phyloP scores from a whole-genome alignment of 2,113 vertebrate species.

The Bufo gargarizans region DNA sequence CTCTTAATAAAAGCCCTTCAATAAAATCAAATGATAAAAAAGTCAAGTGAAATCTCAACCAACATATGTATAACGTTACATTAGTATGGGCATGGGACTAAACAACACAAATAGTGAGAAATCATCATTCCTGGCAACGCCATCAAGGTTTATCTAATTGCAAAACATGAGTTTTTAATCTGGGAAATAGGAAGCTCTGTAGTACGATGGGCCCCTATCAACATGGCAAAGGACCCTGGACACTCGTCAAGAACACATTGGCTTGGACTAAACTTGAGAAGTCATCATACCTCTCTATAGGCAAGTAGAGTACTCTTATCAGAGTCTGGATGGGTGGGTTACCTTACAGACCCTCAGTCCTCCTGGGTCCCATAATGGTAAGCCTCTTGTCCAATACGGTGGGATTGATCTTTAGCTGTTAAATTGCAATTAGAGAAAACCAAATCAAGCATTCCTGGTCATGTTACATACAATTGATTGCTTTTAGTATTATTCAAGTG shows the following conservation, averaged over 20 bases:
- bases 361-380: not conserved
- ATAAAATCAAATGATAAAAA: constrained; percentile 37
- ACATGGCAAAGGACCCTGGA: not conserved
- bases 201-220: not conserved
- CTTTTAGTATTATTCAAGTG: not conserved
- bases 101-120: constrained; percentile 15
- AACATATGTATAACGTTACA: constrained; percentile 11
- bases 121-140: not conserved
- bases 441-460: not conserved
- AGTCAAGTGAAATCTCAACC: constrained; percentile 40
- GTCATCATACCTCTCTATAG: not conserved
- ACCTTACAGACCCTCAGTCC: not conserved
- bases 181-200: not conserved
- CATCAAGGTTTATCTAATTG: not conserved
- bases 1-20: constrained; percentile 53
- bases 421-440: constrained; percentile 21
- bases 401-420: not conserved
- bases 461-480: not conserved
- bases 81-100: constrained; percentile 33
- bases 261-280: not conserved
- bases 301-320: not conserved
- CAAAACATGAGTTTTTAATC: not conserved
- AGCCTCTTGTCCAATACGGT: not conserved
- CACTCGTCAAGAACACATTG: not conserved
- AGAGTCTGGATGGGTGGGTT: not conserved